A percentile compares a stretch with the other conserved stretches of the same genome.
These are phyloP conservation scores for Salminus brasiliensis DNA, from an alignment of 2,113 vertebrate species.

Conservation along the genomic window DNA sequence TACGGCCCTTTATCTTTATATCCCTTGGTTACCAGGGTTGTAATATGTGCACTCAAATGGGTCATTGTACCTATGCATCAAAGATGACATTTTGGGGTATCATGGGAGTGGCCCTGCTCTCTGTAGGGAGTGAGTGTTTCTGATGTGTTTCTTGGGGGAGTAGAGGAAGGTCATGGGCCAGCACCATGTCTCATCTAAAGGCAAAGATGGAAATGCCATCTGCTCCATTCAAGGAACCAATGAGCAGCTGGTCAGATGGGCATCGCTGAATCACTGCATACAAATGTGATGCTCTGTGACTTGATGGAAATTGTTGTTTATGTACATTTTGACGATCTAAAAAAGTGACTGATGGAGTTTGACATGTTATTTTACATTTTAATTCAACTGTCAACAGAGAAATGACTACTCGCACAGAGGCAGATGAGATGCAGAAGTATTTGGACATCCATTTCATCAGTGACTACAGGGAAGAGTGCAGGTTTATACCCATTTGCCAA, in stretches of 20 bases:
- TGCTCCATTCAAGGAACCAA: slow-evolving; percentile 36
- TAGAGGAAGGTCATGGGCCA: slow-evolving; percentile 46
- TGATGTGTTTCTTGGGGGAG: slow-evolving; percentile 30
- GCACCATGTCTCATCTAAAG: slow-evolving; percentile 30
- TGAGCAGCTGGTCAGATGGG: slow-evolving; percentile 25
- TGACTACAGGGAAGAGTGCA: neutral
- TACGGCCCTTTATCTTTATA: neutral
- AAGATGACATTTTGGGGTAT: slow-evolving; percentile 46
- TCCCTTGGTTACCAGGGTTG: neutral
- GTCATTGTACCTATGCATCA: slow-evolving; percentile 31
- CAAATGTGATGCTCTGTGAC: slow-evolving; percentile 24
- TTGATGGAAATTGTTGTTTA: slow-evolving; percentile 7
- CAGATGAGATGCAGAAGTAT: neutral
- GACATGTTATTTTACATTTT: slow-evolving; percentile 21
- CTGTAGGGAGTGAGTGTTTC: neutral
- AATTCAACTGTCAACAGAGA: slow-evolving; percentile 7
- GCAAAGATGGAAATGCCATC: slow-evolving; percentile 44
- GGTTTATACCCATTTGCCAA: too few species aligned
- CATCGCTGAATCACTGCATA: slow-evolving; percentile 32
- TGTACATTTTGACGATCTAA: neutral
- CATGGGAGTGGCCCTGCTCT: slow-evolving; percentile 16
- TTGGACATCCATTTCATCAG: neutral
- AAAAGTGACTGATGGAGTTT: slow-evolving; percentile 5
- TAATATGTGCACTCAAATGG: slow-evolving; percentile 14
- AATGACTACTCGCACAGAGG: neutral